A percentile compares a stretch with the other conserved stretches of the same genome.
Evolutionary conservation across 2,888 invertebrate genomes (phyloP).

Genomic region (Catotricha subobsoleta): DNA sequence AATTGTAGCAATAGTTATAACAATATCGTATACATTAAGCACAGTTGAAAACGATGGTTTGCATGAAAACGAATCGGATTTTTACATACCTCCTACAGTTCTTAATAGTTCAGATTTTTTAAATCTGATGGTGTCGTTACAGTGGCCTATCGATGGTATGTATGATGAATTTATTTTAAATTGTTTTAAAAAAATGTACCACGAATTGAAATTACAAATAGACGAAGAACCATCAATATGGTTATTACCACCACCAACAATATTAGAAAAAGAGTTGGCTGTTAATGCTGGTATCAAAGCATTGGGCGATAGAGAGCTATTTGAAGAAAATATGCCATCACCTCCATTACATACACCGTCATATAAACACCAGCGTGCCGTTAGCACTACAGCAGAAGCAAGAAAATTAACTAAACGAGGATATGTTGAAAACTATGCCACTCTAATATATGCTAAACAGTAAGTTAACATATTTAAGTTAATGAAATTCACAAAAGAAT

Average conservation of each 20-base stretch:
- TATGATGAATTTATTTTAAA: not conserved
- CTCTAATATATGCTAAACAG: constrained; percentile 36
- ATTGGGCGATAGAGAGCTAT: constrained; percentile 34
- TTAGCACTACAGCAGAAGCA: constrained; percentile 42
- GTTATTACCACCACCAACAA: constrained; percentile 18
- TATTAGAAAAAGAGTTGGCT: constrained; percentile 32
- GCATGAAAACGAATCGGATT: not conserved
- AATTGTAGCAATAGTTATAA: constrained; percentile 13
- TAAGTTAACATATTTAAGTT: constrained; percentile 27
- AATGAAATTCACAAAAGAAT: constrained; percentile 13
- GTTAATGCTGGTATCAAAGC: constrained; percentile 37
- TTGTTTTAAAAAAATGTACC: constrained; percentile 2
- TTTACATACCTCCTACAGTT: not conserved
- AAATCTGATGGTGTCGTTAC: not conserved
- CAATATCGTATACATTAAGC: constrained; percentile 12
- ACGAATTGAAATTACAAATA: not conserved
- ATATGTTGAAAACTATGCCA: constrained; percentile 49
- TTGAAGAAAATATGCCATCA: constrained; percentile 32
- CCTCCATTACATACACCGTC: constrained; percentile 42
- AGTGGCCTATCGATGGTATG: constrained; percentile 1
- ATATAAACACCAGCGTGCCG: constrained; percentile 49
- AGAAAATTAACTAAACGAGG: constrained; percentile 46
- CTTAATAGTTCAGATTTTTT: not conserved
- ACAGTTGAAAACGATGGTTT: not conserved
- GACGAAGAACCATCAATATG: constrained; percentile 10